Evolutionary conservation across 2,113 vertebrate genomes (phyloP).

Genomic region (Ictalurus punctatus): DNA sequence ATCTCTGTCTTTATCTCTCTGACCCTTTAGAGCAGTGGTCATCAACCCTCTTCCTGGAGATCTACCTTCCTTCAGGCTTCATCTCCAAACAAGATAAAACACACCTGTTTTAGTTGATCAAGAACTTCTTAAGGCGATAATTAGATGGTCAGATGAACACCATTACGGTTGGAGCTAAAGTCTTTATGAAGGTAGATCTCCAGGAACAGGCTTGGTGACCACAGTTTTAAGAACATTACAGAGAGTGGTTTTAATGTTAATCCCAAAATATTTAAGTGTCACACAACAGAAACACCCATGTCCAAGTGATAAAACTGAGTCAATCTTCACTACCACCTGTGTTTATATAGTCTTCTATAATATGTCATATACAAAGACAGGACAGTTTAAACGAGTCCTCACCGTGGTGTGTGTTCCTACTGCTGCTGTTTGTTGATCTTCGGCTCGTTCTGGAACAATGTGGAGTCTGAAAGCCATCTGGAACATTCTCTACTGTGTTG

Average conservation of each 20-base stretch:
- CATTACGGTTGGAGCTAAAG: no score
- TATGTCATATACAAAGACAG: no score
- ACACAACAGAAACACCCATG: neutral
- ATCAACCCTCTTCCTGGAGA: no score
- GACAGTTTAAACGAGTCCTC: neutral
- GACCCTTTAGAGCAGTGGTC: neutral
- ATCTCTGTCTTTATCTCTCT: neutral
- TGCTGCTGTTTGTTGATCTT: neutral
- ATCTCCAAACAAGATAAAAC: no score
- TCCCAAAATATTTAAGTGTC: neutral
- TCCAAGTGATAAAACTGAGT: neutral
- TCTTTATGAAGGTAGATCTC: no score
- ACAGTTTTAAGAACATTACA: neutral
- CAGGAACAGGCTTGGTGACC: no score
- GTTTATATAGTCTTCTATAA: neutral
- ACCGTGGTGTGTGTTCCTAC: neutral
- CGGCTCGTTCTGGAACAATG: neutral
- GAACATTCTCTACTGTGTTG: neutral
- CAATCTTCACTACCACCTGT: neutral
- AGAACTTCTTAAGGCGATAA: no score
- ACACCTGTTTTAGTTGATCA: no score
- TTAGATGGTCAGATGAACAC: no score
- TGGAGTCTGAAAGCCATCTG: neutral
- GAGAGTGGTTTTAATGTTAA: neutral
- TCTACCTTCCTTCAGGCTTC: no score